Evolutionary conservation across 2,113 vertebrate genomes (phyloP), one percentile per base, ranked within the genome.

Genomic region (Ondatra zibethicus): DNA sequence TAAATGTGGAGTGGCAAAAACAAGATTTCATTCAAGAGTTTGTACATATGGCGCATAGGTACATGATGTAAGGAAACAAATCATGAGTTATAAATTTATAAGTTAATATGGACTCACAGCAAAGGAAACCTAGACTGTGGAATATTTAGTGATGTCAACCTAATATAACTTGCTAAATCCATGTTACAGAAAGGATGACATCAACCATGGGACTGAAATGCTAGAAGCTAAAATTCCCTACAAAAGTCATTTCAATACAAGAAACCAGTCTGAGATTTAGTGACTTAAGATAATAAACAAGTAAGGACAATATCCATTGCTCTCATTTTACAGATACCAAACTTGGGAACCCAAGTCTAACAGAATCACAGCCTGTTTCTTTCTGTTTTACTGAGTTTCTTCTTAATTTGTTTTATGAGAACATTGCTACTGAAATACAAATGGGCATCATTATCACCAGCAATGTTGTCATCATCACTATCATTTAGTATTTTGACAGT

Each of bases 251-350:
- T 88, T 23, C 42, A 88, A 17, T 29, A 75, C 55, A 91, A 52
- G 19, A 63, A 92, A 42, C 23, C 31, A 92, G 27, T 19, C 17
- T 3, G 52, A 93, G 82, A 68, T 7, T 88, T 78, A 63, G 9
- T 75, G 61, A 90, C 39, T 84, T 91, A 78, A 95, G 92, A 73
- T 39, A 93, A 91, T 63, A 78, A 89, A 63, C 36, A 89, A 80
- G 6, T 50, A 95, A 45, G 73, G 31, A 68, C 29, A 75, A 50
- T 89, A 84, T 23, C 14, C 73, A 89, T 73, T 63, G 45, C 73
- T 86, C 36, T 19, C 11, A 90, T 89, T 96, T 96, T 93, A 86
- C 0, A 73, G 16, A 73, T 89, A 42, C 63, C 61, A 36, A 78
- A 66, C 72, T 87, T 87, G 13, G 63, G 45, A 93, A 86, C 29